Evolutionary conservation across 2,797 vertebrate genomes (phyloP).

Genomic region (Agapornis canus): DNA sequence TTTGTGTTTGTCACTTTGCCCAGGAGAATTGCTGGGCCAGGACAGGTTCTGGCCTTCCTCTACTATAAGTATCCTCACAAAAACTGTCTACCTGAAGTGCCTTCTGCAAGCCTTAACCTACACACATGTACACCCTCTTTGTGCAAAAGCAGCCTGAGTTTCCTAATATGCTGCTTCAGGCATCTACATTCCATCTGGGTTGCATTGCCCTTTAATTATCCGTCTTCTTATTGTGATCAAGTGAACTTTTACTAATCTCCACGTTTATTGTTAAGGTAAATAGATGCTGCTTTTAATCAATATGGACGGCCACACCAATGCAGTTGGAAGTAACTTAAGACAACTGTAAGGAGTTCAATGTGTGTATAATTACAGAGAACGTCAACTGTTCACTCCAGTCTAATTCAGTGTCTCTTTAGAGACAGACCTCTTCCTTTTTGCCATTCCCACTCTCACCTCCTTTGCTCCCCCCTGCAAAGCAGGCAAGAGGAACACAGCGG

Average conservation of each 20-base stretch:
- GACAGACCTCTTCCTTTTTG: neutral
- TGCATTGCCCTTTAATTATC: constrained; percentile 75
- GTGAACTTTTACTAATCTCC: constrained; percentile 78
- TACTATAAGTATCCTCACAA: neutral
- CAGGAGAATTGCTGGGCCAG: neutral
- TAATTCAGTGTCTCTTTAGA: constrained; percentile 61
- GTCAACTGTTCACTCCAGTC: constrained; percentile 61
- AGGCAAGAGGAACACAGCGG: neutral
- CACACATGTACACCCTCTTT: neutral
- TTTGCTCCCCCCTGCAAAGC: neutral
- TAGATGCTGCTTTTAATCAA: constrained; percentile 80
- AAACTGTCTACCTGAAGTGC: neutral
- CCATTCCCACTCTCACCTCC: neutral
- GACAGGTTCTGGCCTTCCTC: neutral
- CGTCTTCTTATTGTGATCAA: constrained; percentile 75
- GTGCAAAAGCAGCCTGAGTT: neutral
- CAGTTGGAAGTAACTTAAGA: constrained; percentile 78
- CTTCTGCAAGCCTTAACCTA: neutral
- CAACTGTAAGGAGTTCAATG: constrained; percentile 76
- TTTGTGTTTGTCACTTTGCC: neutral
- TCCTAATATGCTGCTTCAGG: neutral
- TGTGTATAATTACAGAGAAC: constrained; percentile 76
- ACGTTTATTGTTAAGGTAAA: constrained; percentile 77
- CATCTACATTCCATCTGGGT: constrained; percentile 67
- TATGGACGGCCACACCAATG: constrained; percentile 61